Base-by-base conservation (phyloP, 1,140 invertebrate genomes). In the Drosophila subpulchrella region DNA sequence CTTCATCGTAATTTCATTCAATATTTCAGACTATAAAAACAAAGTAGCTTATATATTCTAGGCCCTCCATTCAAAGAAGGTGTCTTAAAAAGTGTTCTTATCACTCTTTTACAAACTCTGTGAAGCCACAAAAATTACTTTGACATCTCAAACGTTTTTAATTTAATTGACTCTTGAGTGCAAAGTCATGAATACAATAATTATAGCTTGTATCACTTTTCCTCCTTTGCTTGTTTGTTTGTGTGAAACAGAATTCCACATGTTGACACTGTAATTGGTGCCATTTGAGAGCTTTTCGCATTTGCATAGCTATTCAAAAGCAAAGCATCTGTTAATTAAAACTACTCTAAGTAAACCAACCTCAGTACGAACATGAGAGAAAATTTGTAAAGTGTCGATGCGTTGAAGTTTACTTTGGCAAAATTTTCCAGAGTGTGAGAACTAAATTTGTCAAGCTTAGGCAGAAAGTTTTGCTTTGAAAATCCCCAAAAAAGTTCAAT, bases 371-470 rank as follows among this genome's bases (percentile, higher is more conserved):
- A 41, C 46, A 36, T 3, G 32, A 4, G 42, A 13, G 65, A 30
- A 70, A 68, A 63, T 63, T 44, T 51, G 48, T 57, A 27, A 27
- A 42, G 57, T 55, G 55, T 51, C 51, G 24, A 27, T 61, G 71
- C 46, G 38, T 58, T 55, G 65, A 56, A 63, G 59, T 60, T 65
- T 46, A 39, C 34, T 47, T 13, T 38, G 46, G 30, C 6, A 46
- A 75, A 0, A 68, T 74, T 59, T 58, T 54, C 68, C 44, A 68
- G 51, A 48, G 78, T 61, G 48, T 67, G 55, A 57, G 42, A 81
- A 81, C 74, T 70, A 58, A 81, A 78, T 81, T 84, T 85, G 39
- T 17, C 76, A 70, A 75, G 54, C 24, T 46, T 27, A 50, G 30
- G 36, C 2, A 6, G 5, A 48, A 66, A 78, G 48, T 48, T 77